Conservation (phyloP, 2,113 vertebrate genomes). For the Crotalus viridis region DNA sequence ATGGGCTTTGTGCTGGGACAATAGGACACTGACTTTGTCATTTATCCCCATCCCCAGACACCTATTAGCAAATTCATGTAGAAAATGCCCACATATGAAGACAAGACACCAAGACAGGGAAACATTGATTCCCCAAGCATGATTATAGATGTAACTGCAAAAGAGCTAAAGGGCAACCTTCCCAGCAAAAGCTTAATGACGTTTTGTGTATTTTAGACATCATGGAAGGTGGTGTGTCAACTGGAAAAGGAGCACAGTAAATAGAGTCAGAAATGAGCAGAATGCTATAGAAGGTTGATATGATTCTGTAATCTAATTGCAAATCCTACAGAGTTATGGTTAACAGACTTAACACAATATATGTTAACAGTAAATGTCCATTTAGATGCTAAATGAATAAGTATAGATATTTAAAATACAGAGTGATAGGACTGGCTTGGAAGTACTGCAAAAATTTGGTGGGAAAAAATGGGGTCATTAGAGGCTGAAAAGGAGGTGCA, state of each 20-base stretch:
- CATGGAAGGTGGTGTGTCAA: not conserved
- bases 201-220: not conserved
- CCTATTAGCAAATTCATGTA: not conserved
- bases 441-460: not conserved
- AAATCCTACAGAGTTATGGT: not conserved
- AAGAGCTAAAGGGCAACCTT: not conserved
- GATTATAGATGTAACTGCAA: not conserved
- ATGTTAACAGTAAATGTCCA: not conserved
- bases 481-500: not conserved
- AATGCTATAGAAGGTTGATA: not conserved
- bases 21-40: not conserved
- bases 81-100: not conserved
- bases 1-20: not conserved
- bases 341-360: no score
- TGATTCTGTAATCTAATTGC: not conserved
- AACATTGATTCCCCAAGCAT: not conserved
- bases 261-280: not conserved
- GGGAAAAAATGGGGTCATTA: not conserved
- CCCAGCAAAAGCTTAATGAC: not conserved
- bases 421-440: not conserved
- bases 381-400: not conserved
- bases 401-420: not conserved
- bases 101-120: not conserved
- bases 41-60: not conserved
- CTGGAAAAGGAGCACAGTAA: not conserved